These are phyloP conservation scores for Garrulus glandarius DNA, from an alignment of 2,797 vertebrate species.

Conservation along the genomic window DNA sequence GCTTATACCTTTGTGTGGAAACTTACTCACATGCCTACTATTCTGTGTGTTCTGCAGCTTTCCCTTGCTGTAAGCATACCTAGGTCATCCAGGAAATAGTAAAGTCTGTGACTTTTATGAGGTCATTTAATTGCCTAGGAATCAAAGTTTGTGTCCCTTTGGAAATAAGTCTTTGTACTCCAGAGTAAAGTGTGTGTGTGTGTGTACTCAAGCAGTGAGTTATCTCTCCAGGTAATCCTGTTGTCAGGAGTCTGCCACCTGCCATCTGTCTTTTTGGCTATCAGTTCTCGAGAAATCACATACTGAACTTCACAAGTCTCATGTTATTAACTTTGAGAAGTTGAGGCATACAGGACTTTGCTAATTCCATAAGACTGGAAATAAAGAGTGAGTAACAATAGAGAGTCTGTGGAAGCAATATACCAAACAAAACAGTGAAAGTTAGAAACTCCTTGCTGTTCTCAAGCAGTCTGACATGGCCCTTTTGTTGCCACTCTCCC, in stretches of 20 bases:
- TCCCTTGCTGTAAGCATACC: neutral
- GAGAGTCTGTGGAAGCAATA: neutral
- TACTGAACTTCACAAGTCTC: neutral
- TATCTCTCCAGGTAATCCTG: neutral
- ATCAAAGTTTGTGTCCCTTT: neutral
- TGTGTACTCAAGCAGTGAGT: neutral
- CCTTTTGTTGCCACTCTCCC: accelerated
- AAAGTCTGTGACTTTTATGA: neutral
- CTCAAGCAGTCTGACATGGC: accelerated
- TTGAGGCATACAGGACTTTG: neutral
- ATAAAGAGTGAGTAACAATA: neutral
- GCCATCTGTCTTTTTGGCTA: neutral
- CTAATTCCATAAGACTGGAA: neutral
- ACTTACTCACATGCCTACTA: neutral
- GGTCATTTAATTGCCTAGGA: neutral
- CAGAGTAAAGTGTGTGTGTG: neutral
- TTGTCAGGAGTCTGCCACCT: neutral
- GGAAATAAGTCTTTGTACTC: neutral
- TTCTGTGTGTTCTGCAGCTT: neutral
- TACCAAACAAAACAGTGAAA: neutral
- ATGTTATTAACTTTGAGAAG: neutral
- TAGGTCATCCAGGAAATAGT: neutral
- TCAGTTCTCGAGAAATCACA: neutral
- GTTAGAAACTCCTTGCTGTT: neutral
- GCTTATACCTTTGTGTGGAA: neutral